Conservation (phyloP, 2,113 vertebrate genomes). For the Pavo muticus region DNA sequence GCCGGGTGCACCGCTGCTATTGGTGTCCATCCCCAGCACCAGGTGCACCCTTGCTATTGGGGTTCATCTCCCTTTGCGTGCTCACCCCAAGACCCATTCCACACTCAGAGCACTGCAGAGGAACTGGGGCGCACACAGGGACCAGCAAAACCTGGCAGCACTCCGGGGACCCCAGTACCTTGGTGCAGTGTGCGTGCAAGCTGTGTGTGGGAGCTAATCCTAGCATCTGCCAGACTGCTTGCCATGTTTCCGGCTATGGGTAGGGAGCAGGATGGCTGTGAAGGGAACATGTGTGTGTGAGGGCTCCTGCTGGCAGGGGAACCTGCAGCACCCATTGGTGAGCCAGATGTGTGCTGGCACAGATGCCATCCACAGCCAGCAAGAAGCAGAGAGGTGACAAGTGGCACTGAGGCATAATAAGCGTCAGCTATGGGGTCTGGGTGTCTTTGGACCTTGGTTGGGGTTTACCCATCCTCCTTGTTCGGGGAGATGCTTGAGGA, state of each 20-base stretch:
- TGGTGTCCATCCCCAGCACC: background rate
- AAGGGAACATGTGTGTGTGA: background rate
- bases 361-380: background rate
- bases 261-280: background rate
- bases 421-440: background rate
- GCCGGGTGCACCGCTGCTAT: too few species aligned
- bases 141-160: background rate
- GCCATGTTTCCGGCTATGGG: background rate
- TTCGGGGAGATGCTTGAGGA: background rate
- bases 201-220: slow-evolving; percentile 43
- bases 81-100: background rate
- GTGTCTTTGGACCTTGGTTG: background rate
- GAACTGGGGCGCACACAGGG: background rate
- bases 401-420: accelerated
- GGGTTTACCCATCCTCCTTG: background rate
- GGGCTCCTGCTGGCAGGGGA: background rate
- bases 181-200: accelerated
- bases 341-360: background rate
- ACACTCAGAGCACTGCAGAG: background rate
- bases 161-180: background rate
- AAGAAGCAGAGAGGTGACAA: background rate
- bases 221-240: slow-evolving; percentile 35
- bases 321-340: accelerated
- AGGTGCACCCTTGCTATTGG: background rate
- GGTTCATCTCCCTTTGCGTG: background rate